Evolutionary conservation across 1,140 invertebrate species (phyloP), one percentile per base, ranked within the genome.

Genomic region (Sycophaga agraensis): DNA sequence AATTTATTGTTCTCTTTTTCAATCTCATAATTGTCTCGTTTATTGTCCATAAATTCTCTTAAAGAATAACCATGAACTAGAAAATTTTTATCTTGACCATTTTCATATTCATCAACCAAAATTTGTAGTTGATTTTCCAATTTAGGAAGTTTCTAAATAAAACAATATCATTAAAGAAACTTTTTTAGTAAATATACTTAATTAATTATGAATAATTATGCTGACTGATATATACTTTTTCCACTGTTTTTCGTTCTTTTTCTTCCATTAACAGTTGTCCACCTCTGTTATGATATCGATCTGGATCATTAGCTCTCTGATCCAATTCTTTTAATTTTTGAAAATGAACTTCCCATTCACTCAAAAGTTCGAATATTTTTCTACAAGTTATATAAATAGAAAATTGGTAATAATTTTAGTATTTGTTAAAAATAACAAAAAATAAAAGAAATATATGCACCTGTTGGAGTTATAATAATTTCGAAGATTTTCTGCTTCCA

Each of bases 191-290:
- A 17, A 43, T 45, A 19, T 0, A 46, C 28, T 11, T 31, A 31
- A 6, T 31, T 2, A 37, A 19, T 50, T 35, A 19, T 12, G 21
- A 17, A 9, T 11, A 31, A 31, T 1, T 31, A 49, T 31, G 19
- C 8, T 9, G n/a, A 1, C 1, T 45, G 28, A 22, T 31, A 17
- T 50, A 19, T 66, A 82, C 82, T 71, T 88, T 90, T 40, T 83
- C 86, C 1, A 86, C 78, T 14, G 88, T 84, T 70, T 92, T 94
- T 9, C 92, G 82, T 68, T 91, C 89, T 67, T 89, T 92, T 76
- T 95, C 93, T 73, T 95, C 92, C 24, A 84, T 83, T 0, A 96
- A 77, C 8, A 96, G 80, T 65, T 91, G 88, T 0, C 92, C 92
- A 6, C 92, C 92, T 42, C 93, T 84, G 78, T 94, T 93, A 59